phyloP scores from a whole-genome alignment of 2,888 invertebrate species.

The Epicampocera succincta region DNA sequence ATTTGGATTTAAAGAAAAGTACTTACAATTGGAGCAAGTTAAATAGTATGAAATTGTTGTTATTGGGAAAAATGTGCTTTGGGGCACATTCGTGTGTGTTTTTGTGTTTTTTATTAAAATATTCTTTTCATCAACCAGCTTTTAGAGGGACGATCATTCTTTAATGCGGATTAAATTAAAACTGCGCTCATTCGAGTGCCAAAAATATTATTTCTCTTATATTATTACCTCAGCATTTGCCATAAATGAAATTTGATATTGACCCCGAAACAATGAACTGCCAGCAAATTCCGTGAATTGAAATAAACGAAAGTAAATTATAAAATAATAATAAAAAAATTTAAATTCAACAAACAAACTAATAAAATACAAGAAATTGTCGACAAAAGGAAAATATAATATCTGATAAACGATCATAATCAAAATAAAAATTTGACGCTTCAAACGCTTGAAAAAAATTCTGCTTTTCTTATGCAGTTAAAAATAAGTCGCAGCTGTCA shows the following conservation, averaged over 20 bases:
- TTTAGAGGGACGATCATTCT: too few species aligned
- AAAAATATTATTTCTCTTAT: neutral
- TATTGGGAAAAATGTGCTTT: too few species aligned
- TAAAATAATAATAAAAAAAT: conserved; percentile 11
- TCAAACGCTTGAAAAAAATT: conserved; percentile 20
- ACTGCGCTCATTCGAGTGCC: neutral
- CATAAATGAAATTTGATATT: conserved; percentile 50
- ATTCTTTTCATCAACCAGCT: too few species aligned
- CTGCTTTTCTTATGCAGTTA: conserved; percentile 18
- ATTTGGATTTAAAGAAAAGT: too few species aligned
- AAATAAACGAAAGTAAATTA: conserved; percentile 45
- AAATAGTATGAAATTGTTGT: too few species aligned
- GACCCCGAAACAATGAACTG: conserved; percentile 54
- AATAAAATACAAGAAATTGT: conserved; percentile 45
- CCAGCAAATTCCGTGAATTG: conserved; percentile 14
- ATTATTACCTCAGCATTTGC: conserved; percentile 31
- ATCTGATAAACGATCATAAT: conserved; percentile 30
- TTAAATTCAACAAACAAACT: neutral
- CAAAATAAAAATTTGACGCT: conserved; percentile 30
- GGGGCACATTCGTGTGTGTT: too few species aligned
- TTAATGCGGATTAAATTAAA: too few species aligned
- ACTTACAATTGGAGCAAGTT: too few species aligned
- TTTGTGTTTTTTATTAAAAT: too few species aligned
- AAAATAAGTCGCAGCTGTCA: too few species aligned
- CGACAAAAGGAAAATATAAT: conserved; percentile 2